Conservation (phyloP, 2,888 invertebrate species). For the Drosophila macrospina region DNA sequence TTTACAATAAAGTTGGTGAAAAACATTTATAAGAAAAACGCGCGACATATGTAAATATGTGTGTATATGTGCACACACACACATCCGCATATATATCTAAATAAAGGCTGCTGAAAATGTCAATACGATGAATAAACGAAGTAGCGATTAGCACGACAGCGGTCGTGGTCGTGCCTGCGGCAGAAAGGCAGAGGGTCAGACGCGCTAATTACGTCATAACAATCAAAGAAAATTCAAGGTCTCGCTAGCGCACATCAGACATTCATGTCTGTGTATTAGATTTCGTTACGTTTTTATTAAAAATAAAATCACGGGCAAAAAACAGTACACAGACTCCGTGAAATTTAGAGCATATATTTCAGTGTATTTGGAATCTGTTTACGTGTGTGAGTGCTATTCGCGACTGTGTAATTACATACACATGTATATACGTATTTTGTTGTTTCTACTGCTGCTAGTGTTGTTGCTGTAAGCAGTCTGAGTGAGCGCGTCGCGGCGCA, state of each 20-base stretch:
- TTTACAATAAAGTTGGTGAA: slow-evolving; percentile 2
- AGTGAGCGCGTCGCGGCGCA: slow-evolving; percentile 61
- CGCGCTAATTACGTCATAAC: slow-evolving; percentile 84
- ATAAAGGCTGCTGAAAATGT: slow-evolving; percentile 75
- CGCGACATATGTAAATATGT: slow-evolving; percentile 59
- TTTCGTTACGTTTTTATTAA: slow-evolving; percentile 79
- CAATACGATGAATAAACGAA: slow-evolving; percentile 79
- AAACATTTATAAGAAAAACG: slow-evolving; percentile 57
- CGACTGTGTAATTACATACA: slow-evolving; percentile 72
- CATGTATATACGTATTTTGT: slow-evolving; percentile 39
- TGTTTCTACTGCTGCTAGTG: slow-evolving; percentile 54
- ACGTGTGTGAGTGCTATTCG: slow-evolving; percentile 54
- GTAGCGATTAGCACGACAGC: slow-evolving; percentile 74
- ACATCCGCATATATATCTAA: slow-evolving; percentile 38
- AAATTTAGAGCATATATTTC: slow-evolving; percentile 40
- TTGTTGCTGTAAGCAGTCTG: slow-evolving; percentile 59
- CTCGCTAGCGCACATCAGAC: slow-evolving; percentile 65
- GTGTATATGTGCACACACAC: slow-evolving; percentile 17
- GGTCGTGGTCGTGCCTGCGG: slow-evolving; percentile 58
- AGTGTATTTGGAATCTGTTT: slow-evolving; percentile 33
- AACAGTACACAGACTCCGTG: slow-evolving; percentile 52
- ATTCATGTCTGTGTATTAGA: slow-evolving; percentile 71
- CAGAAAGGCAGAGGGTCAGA: slow-evolving; percentile 58
- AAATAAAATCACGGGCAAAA: slow-evolving; percentile 69
- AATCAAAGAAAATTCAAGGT: slow-evolving; percentile 84